These are phyloP conservation scores for Poeciliopsis turneri DNA, from an alignment of 2,797 vertebrate genomes.

Conservation along the genomic window DNA sequence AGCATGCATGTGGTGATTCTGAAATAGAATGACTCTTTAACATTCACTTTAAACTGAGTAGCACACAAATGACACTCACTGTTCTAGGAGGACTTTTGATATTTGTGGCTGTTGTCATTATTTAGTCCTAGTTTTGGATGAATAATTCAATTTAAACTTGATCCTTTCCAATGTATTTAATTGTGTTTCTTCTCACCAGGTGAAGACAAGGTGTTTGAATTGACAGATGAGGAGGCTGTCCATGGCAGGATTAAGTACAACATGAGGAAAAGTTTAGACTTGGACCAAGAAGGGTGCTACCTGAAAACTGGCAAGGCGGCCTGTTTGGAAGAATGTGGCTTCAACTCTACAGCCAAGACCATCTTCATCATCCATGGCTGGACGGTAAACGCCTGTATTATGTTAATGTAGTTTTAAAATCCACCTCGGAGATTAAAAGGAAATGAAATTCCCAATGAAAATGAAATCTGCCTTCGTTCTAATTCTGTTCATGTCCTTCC, in stretches of 20 bases:
- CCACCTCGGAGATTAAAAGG: background rate
- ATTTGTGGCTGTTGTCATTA: background rate
- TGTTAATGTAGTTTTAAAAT: background rate
- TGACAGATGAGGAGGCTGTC: background rate
- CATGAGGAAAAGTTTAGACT: constrained; percentile 76
- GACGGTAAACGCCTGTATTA: constrained; percentile 78
- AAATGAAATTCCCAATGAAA: background rate
- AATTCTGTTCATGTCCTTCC: constrained; percentile 9
- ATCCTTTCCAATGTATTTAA: background rate
- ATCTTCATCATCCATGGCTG: constrained; percentile 97
- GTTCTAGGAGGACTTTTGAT: background rate
- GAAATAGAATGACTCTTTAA: background rate
- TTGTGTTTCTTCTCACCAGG: constrained; percentile 53
- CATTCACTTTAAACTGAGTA: too few species aligned
- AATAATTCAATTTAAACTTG: background rate
- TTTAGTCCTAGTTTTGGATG: background rate
- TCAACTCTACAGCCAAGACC: constrained; percentile 89
- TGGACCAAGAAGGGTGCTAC: constrained; percentile 85
- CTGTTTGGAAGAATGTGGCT: constrained; percentile 83
- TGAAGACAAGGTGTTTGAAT: constrained; percentile 47
- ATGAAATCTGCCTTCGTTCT: background rate
- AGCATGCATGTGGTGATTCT: background rate
- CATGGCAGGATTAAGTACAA: constrained; percentile 80
- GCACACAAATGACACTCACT: too few species aligned
- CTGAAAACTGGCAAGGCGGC: constrained; percentile 73